phyloP scores from a whole-genome alignment of 1,140 invertebrate species.

The Contarinia nasturtii region DNA sequence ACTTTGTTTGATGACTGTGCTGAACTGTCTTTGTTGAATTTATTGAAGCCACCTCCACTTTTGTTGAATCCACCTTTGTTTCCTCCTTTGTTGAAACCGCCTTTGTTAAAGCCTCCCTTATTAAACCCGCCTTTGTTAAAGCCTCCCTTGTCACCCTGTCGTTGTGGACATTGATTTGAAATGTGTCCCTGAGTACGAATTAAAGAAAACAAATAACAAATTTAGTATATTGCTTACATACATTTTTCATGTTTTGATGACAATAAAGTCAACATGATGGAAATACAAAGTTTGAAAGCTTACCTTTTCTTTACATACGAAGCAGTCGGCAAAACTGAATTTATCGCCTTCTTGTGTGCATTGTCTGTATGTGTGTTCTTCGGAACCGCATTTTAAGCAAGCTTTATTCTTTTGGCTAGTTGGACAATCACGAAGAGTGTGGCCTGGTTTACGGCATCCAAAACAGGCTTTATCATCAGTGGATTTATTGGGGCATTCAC shows the following conservation, averaged over 20 bases:
- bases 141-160: neutral
- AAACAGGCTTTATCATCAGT: neutral
- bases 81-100: neutral
- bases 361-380: neutral
- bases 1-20: neutral
- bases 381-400: neutral
- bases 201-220: neutral
- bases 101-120: neutral
- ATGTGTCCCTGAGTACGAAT: neutral
- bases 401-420: neutral
- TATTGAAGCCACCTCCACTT: neutral
- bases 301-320: conserved; percentile 1
- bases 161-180: conserved; percentile 1
- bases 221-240: neutral
- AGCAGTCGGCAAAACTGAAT: neutral
- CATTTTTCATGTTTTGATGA: too few relatives aligned
- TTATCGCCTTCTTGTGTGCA: neutral
- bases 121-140: neutral
- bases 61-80: neutral
- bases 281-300: too few relatives aligned
- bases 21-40: neutral
- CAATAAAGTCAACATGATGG: too few relatives aligned
- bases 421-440: neutral
- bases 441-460: neutral
- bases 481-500: neutral